phyloP scores from a whole-genome alignment of 2,797 vertebrate genomes.

The Semotilus atromaculatus region DNA sequence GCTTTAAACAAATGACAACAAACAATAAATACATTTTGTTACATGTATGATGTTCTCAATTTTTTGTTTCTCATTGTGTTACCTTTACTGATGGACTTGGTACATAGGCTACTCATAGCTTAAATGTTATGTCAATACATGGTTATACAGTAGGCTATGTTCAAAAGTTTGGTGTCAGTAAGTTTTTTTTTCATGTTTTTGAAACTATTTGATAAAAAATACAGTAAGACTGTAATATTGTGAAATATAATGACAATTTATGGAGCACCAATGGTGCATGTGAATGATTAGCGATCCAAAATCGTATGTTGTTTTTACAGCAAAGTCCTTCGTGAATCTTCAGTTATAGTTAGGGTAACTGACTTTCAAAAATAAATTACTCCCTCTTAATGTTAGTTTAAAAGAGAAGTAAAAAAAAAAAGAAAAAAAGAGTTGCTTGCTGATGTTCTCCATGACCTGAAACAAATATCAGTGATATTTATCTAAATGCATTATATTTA shows the following conservation, averaged over 20 bases:
- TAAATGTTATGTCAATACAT: neutral
- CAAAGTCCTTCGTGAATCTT: neutral
- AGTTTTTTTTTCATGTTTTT: neutral
- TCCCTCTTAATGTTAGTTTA: neutral
- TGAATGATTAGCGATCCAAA: too few species aligned
- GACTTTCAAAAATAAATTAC: too few species aligned
- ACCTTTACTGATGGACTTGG: neutral
- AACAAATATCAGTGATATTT: too few species aligned
- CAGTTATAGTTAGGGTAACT: neutral
- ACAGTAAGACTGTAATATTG: neutral
- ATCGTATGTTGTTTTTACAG: too few species aligned
- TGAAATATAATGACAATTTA: neutral
- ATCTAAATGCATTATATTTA: too few species aligned
- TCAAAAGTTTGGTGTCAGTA: neutral
- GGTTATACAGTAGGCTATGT: neutral
- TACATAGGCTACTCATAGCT: neutral
- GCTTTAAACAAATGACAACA: conserved; percentile 14
- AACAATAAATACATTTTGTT: conserved; percentile 44
- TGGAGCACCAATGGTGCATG: neutral
- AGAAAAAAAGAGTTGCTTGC: too few species aligned
- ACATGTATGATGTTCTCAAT: conserved; percentile 5
- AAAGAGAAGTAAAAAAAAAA: neutral
- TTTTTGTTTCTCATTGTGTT: conserved; percentile 17
- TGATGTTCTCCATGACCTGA: too few species aligned
- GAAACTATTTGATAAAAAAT: neutral